These are phyloP conservation scores for Philopedon plagiatum DNA, from an alignment of 2,888 invertebrate genomes.

Conservation along the genomic window DNA sequence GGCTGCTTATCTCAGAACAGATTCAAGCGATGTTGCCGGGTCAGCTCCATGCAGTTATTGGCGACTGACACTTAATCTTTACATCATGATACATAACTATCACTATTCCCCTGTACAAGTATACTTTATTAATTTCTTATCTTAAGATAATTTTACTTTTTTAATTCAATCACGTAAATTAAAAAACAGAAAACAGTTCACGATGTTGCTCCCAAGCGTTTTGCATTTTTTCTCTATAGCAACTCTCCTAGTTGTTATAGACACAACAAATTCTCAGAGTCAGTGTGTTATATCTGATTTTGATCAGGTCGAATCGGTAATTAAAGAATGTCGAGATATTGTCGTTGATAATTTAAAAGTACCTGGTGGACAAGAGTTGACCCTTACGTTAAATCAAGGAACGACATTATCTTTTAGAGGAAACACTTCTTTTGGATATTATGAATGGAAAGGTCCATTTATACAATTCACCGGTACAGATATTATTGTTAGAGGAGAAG, in stretches of 20 bases:
- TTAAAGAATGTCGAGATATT: conserved; percentile 31
- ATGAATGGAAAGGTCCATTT: conserved; percentile 38
- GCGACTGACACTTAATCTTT: no score
- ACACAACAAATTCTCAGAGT: not conserved
- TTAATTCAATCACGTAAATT: no score
- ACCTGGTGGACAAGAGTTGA: conserved; percentile 24
- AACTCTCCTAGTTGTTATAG: not conserved
- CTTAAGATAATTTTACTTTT: no score
- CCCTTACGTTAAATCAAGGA: conserved; percentile 22
- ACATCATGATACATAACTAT: no score
- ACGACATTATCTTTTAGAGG: conserved; percentile 31
- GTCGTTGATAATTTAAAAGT: conserved; percentile 31
- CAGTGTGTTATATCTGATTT: conserved; percentile 14
- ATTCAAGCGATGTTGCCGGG: no score
- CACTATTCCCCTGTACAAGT: no score
- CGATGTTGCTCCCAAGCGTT: not conserved
- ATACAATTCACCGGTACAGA: conserved; percentile 13
- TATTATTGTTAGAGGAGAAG: conserved; percentile 30
- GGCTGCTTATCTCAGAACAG: no score
- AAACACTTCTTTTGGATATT: conserved; percentile 32
- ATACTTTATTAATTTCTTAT: no score
- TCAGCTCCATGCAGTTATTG: no score
- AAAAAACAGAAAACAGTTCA: no score
- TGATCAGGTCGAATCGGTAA: conserved; percentile 12
- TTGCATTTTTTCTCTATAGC: not conserved